These are phyloP conservation scores for Chymomyza costata DNA, from an alignment of 1,140 invertebrate genomes.

Conservation along the genomic window DNA sequence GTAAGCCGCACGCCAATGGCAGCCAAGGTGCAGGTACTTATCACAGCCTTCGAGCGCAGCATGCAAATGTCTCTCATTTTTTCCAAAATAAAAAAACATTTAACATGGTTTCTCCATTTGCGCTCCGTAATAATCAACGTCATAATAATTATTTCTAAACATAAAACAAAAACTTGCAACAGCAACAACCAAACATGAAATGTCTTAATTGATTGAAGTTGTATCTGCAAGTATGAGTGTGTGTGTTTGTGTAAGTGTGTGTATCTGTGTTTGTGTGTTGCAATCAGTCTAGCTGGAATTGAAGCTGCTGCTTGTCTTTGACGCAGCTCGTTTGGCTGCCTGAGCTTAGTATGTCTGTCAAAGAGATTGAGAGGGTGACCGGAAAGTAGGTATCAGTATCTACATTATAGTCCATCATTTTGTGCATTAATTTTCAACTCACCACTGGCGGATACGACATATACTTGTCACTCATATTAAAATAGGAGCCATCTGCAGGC, in stretches of 20 bases:
- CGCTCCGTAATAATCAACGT: slow-evolving; percentile 70
- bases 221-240: slow-evolving; percentile 2
- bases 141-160: slow-evolving; percentile 59
- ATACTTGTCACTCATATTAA: slow-evolving; percentile 86
- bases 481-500: slow-evolving; percentile 85
- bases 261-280: slow-evolving; percentile 41
- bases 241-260: slow-evolving; percentile 4
- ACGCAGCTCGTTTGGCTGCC: too few species aligned
- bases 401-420: slow-evolving; percentile 21
- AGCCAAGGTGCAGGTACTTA: slow-evolving; percentile 64
- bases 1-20: slow-evolving; percentile 22
- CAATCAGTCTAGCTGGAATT: slow-evolving; percentile 65
- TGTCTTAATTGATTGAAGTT: slow-evolving; percentile 10
- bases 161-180: slow-evolving; percentile 37
- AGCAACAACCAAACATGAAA: slow-evolving; percentile 10
- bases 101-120: slow-evolving; percentile 70
- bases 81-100: slow-evolving; percentile 68
- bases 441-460: slow-evolving; percentile 81
- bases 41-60: slow-evolving; percentile 71
- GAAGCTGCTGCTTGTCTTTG: slow-evolving; percentile 48
- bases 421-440: slow-evolving; percentile 43
- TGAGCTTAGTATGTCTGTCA: slow-evolving; percentile 55
- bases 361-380: slow-evolving; percentile 4
- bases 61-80: slow-evolving; percentile 70
- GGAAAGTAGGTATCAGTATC: slow-evolving; percentile 27